Evolutionary conservation across 2,888 invertebrate genomes (phyloP).

Genomic region (Leptura quadrifasciata): DNA sequence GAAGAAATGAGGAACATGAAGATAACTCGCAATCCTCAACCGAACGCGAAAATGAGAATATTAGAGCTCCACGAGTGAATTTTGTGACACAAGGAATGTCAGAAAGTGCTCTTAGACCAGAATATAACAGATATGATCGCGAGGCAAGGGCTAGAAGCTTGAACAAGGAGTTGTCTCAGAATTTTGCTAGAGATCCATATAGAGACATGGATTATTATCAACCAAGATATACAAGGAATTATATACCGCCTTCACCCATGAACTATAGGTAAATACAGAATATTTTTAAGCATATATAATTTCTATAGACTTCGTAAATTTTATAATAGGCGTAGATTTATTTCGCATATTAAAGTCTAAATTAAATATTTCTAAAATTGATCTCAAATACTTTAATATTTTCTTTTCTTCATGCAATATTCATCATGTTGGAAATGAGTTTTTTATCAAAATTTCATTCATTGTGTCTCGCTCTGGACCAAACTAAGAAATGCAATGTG

Average conservation of each 20-base stretch:
- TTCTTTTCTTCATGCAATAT: too few relatives aligned
- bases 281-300: not conserved
- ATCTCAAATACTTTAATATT: too few relatives aligned
- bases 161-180: slow-evolving; percentile 47
- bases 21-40: slow-evolving; percentile 76
- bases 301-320: not conserved
- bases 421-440: too few relatives aligned
- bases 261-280: not conserved
- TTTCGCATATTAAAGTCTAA: too few relatives aligned
- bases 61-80: slow-evolving; percentile 80
- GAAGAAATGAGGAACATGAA: slow-evolving; percentile 65
- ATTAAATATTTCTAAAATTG: too few relatives aligned
- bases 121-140: slow-evolving; percentile 59
- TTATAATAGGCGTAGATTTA: too few relatives aligned
- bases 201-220: slow-evolving; percentile 55
- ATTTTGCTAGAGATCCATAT: slow-evolving; percentile 51
- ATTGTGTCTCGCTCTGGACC: too few relatives aligned
- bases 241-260: slow-evolving; percentile 35
- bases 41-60: slow-evolving; percentile 75
- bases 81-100: slow-evolving; percentile 78
- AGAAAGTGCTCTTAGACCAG: slow-evolving; percentile 66
- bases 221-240: slow-evolving; percentile 54
- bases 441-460: too few relatives aligned
- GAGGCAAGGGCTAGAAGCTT: slow-evolving; percentile 60
- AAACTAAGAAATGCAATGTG: too few relatives aligned